phyloP scores from a whole-genome alignment of 2,797 vertebrate species.

The Myotis myotis region DNA sequence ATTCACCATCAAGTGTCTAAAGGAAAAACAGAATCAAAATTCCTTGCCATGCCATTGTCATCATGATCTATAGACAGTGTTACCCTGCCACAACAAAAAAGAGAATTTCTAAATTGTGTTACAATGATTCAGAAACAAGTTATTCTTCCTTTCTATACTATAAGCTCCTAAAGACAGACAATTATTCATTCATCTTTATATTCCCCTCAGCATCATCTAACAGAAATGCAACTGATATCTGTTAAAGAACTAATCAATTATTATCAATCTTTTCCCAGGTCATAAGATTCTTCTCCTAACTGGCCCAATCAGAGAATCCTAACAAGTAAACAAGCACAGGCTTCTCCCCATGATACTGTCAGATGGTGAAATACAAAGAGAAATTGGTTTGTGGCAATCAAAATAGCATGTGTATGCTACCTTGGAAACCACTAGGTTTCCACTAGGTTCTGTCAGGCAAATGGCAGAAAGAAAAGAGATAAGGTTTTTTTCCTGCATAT shows the following conservation, averaged over 20 bases:
- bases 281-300: slow-evolving; percentile 38
- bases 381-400: slow-evolving; percentile 1
- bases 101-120: background rate
- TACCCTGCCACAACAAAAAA: background rate
- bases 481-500: background rate
- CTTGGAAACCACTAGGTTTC: slow-evolving; percentile 32
- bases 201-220: background rate
- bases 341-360: background rate
- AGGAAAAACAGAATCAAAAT: slow-evolving; percentile 38
- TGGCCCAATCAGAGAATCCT: background rate
- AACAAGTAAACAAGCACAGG: slow-evolving; percentile 42
- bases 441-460: slow-evolving; percentile 6
- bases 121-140: background rate
- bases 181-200: background rate
- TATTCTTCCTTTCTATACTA: slow-evolving; percentile 50
- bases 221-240: slow-evolving; percentile 19
- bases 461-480: slow-evolving; percentile 19
- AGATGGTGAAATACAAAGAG: slow-evolving; percentile 31
- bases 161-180: slow-evolving; percentile 53
- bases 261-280: background rate
- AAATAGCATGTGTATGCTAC: slow-evolving; percentile 3
- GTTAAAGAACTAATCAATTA: slow-evolving; percentile 40
- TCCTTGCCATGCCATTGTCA: background rate
- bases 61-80: background rate
- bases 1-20: slow-evolving; percentile 34